Evolutionary conservation across 2,888 invertebrate genomes (phyloP), one percentile per base, ranked within the genome.

Genomic region (Polyommatus iphigenia): DNA sequence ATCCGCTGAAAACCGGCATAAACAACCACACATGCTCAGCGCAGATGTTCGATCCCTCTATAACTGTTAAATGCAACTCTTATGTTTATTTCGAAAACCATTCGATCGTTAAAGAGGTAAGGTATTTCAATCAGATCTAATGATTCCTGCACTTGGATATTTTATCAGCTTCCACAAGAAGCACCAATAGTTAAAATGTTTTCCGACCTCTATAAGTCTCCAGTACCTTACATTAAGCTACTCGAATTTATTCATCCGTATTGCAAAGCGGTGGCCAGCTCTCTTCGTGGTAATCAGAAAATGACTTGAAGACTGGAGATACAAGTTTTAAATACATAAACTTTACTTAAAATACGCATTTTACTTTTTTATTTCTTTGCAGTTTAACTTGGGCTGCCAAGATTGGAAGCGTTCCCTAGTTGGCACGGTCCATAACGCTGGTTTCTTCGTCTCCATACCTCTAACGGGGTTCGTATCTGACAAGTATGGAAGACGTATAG

Each of bases 351-450:
- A 6, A 13, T 46, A 13, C 13, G 46, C 10, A 46, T 46, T 46
- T 54, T 18, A 1, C 5, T 5, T 7, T 46, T 10, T 0, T 13
- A 24, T 13, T 76, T 84, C 67, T 78, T 93, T 93, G 6, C 90
- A 97, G 96, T 96, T 96, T 87, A 89, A 95, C 84, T 91, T 97
- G 29, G 95, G 95, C 79, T 97, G 96, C 82, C 95, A 95, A 80
- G 94, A 96, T 82, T 97, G 97, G 97, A 97, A 96, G 89, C 90
- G 97, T 10, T 95, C 97, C 0, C 85, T 97, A 77, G 96, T 97
- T 4, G 97, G 97, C 1, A 97, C 97, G 1, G 94, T 97, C n/a
- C 96, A 97, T 87, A 97, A 96, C 84, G 91, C 96, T 32, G 97
- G 97, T 15, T 96, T 96, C 89, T 96, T 97, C 87, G 88, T 97